Evolutionary conservation across 2,797 vertebrate species (phyloP).

Genomic region (Channallabes apus): DNA sequence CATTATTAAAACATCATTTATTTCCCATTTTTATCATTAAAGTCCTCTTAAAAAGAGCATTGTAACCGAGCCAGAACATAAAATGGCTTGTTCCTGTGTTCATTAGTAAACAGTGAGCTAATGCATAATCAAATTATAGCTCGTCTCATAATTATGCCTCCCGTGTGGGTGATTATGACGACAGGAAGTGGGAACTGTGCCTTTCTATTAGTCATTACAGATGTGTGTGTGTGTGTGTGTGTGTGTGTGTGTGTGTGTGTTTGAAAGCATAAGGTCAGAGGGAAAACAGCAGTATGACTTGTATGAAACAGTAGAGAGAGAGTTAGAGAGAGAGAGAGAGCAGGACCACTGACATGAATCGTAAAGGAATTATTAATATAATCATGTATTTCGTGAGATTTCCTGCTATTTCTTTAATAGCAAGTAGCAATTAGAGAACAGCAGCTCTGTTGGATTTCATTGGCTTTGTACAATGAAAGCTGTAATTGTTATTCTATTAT

Average conservation of each 20-base stretch:
- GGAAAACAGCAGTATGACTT: conserved; percentile 26
- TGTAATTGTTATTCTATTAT: neutral
- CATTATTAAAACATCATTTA: neutral
- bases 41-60: neutral
- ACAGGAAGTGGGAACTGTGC: conserved; percentile 15
- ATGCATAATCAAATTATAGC: conserved; percentile 12
- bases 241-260: neutral
- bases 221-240: neutral
- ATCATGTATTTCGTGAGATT: neutral
- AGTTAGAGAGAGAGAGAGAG: neutral
- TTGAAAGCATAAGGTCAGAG: conserved; percentile 39
- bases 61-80: neutral
- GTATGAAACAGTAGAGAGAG: conserved; percentile 25
- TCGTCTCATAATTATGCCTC: conserved; percentile 26
- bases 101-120: conserved; percentile 30
- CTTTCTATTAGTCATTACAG: conserved; percentile 38
- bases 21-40: neutral
- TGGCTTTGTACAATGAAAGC: too few species aligned
- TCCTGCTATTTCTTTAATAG: neutral
- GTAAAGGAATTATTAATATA: neutral
- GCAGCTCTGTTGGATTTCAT: neutral
- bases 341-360: conserved; percentile 28
- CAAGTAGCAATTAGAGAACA: neutral
- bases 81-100: conserved; percentile 12
- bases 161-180: conserved; percentile 15